Evolutionary conservation across 2,888 invertebrate species (phyloP), one percentile per base, ranked within the genome.

Genomic region (Villa cingulata): DNA sequence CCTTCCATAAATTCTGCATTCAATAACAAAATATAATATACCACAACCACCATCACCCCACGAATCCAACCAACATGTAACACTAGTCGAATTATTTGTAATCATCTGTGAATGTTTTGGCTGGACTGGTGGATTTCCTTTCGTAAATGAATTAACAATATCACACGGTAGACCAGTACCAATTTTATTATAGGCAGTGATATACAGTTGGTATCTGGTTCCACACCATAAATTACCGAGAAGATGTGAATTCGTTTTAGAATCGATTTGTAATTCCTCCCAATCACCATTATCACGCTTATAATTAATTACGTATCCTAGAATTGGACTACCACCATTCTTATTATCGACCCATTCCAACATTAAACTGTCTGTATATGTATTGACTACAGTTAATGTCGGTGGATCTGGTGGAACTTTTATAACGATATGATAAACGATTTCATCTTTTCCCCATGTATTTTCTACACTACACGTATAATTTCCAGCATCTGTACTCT

Each of bases 11-110:
- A 78, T 74, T 50, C 79, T 71, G 61, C 87, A 89, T 62, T 89
- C 88, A 37, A 90, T 80, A 55, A 84, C 83, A 61, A 87, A 90
- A 69, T 86, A 85, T 10, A 85, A 74, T 54, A 90, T 87, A 3
- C 87, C 87, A 61, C 89, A 90, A 19, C 89, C 89, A 1, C 88
- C 88, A 59, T 89, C 88, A 36, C 85, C 84, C 89, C 89, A 90
- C 0, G 84, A 83, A 65, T 87, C 86, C 54, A 90, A 67, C 81
- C 88, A 88, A 20, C 88, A 79, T 0, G 86, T 86, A 45, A 87
- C 86, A 48, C 86, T 86, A 0, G 89, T 88, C 0, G 87, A 83
- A 64, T 89, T 89, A 58, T 86, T 78, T 1, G 87, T 88, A 52
- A 86, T 76, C 77, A 84, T 81, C 63, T 85, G 84, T 0, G 83